These are phyloP conservation scores for Epiblema foenella DNA, from an alignment of 2,888 invertebrate species.

Conservation along the genomic window DNA sequence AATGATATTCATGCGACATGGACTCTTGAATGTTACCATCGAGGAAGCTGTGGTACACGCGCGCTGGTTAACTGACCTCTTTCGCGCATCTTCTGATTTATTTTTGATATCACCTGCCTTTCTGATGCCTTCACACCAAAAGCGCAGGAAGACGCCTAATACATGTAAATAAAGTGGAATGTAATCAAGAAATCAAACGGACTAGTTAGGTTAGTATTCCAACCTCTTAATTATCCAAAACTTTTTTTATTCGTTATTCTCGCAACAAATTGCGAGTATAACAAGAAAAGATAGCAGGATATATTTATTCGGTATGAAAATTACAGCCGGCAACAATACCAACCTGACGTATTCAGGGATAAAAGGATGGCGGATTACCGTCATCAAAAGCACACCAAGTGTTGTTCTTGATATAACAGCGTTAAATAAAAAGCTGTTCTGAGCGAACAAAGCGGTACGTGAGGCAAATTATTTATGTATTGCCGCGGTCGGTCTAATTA, in stretches of 20 bases:
- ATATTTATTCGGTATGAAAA: slow-evolving; percentile 35
- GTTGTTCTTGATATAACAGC: slow-evolving; percentile 79
- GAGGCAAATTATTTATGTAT: slow-evolving; percentile 85
- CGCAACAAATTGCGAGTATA: slow-evolving; percentile 29
- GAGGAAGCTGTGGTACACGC: no score
- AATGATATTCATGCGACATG: not conserved
- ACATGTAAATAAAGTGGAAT: no score
- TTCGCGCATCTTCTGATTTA: no score
- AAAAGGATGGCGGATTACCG: slow-evolving; percentile 70
- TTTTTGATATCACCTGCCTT: no score
- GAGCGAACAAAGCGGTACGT: slow-evolving; percentile 80
- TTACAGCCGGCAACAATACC: slow-evolving; percentile 36
- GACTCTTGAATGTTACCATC: not conserved
- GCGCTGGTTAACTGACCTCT: no score
- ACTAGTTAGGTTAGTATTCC: no score
- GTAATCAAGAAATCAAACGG: no score
- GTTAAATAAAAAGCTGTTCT: slow-evolving; percentile 81
- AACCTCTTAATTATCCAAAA: slow-evolving; percentile 30
- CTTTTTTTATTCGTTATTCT: slow-evolving; percentile 7
- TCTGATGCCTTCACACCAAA: no score
- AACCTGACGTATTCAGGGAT: slow-evolving; percentile 52
- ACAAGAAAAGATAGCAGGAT: slow-evolving; percentile 48
- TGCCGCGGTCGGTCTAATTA: slow-evolving; percentile 82
- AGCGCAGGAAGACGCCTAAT: no score
- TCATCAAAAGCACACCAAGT: slow-evolving; percentile 75